phyloP scores from a whole-genome alignment of 2,888 invertebrate species.

The Augiades crinisus region DNA sequence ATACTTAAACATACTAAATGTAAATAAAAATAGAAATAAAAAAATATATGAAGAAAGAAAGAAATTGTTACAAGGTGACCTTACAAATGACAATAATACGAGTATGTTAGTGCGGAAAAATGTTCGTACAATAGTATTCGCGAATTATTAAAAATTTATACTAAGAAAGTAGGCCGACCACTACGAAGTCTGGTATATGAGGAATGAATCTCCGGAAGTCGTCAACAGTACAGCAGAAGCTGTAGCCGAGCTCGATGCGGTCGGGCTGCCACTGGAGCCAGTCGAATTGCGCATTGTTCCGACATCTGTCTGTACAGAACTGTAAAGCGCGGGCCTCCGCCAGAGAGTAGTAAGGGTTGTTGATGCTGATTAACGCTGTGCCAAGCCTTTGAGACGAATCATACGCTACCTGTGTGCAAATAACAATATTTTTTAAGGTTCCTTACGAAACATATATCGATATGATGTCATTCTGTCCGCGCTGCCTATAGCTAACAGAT shows the following conservation, averaged over 20 bases:
- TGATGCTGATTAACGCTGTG: slow-evolving; percentile 82
- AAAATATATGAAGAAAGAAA: too few relatives aligned
- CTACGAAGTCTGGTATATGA: slow-evolving; percentile 76
- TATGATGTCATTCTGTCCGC: too few relatives aligned
- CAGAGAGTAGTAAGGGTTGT: slow-evolving; percentile 81
- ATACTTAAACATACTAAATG: too few relatives aligned
- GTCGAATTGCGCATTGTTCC: slow-evolving; percentile 78
- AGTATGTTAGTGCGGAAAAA: too few relatives aligned
- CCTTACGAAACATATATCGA: too few relatives aligned
- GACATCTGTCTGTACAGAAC: slow-evolving; percentile 78
- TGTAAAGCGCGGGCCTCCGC: slow-evolving; percentile 57
- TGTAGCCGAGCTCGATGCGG: slow-evolving; percentile 77
- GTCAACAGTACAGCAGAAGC: slow-evolving; percentile 82
- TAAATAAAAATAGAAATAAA: too few relatives aligned
- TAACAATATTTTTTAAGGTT: not conserved
- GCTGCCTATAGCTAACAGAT: too few relatives aligned
- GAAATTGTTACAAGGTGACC: too few relatives aligned
- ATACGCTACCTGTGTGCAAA: slow-evolving; percentile 69
- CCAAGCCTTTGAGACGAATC: slow-evolving; percentile 72
- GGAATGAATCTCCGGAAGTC: slow-evolving; percentile 78
- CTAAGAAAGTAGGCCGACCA: slow-evolving; percentile 62
- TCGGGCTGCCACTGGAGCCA: slow-evolving; percentile 82
- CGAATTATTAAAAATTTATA: not conserved
- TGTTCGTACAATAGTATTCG: too few relatives aligned
- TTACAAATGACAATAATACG: too few relatives aligned